Evolutionary conservation across 37 sponge, comb jelly and placozoan genomes (phyloP).

Genomic region (Spongia lamella): DNA sequence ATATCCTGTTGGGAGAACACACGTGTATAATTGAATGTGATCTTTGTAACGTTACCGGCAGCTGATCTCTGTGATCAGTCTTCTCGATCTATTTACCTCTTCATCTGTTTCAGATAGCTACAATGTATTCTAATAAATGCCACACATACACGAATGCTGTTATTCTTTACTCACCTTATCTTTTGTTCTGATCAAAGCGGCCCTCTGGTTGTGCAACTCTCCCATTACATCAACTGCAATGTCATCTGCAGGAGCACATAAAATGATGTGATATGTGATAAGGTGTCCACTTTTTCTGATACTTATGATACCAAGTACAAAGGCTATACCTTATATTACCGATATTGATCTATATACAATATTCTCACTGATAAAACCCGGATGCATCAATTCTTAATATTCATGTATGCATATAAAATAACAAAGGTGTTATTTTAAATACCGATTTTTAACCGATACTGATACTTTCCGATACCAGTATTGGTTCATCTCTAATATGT

Average conservation of each 20-base stretch:
- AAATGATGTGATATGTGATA: not conserved
- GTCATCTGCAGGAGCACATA: slow-evolving; percentile 43
- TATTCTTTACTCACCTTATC: slow-evolving; percentile 32
- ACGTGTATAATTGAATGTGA: too few species aligned
- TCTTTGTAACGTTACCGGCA: slow-evolving; percentile 61
- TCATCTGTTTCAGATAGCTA: slow-evolving; percentile 49
- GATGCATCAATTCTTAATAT: too few species aligned
- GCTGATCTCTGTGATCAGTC: slow-evolving; percentile 47
- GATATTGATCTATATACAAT: too few species aligned
- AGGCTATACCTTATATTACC: too few species aligned
- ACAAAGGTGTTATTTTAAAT: too few species aligned
- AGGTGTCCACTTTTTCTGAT: not conserved
- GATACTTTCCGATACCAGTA: too few species aligned
- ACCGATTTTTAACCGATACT: too few species aligned
- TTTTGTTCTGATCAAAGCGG: slow-evolving; percentile 55
- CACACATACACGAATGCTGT: not conserved
- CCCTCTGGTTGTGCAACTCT: slow-evolving; percentile 55
- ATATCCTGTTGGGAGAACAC: too few species aligned
- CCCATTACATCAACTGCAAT: slow-evolving; percentile 55
- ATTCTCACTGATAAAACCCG: too few species aligned
- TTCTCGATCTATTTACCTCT: slow-evolving; percentile 35
- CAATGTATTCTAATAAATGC: not conserved
- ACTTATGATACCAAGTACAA: too few species aligned
- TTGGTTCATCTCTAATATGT: too few species aligned
- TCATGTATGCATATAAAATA: too few species aligned